Evolutionary conservation across 2,888 invertebrate species (phyloP).

Genomic region (Teinopalpus imperialis): DNA sequence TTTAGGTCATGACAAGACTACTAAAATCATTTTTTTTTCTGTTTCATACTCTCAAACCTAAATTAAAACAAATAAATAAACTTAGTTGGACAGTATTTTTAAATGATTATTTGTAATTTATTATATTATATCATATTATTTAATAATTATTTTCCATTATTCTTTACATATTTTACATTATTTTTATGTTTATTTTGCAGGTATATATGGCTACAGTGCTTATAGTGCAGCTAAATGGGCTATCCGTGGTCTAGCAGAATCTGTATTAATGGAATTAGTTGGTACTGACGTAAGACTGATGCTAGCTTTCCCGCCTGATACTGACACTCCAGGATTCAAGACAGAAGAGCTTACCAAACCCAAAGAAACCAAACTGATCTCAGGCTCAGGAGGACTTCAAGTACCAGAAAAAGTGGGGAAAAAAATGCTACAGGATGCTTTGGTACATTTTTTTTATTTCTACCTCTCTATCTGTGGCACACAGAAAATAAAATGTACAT

Average conservation of each 20-base stretch:
- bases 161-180: too few species aligned
- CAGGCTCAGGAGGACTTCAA: constrained; percentile 89
- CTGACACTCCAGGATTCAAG: constrained; percentile 97
- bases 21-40: too few species aligned
- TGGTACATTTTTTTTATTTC: constrained; percentile 84
- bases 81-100: too few species aligned
- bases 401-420: constrained; percentile 90
- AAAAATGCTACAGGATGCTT: constrained; percentile 88
- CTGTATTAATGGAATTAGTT: constrained; percentile 95
- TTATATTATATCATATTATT: too few species aligned
- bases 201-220: constrained; percentile 95
- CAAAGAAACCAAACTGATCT: constrained; percentile 92
- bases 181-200: too few species aligned
- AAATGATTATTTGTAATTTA: too few species aligned
- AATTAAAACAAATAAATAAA: too few species aligned
- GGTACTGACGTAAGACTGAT: constrained; percentile 93
- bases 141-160: too few species aligned
- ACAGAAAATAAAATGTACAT: too few species aligned
- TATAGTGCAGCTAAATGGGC: constrained; percentile 98
- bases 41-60: too few species aligned
- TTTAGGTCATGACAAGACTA: too few species aligned
- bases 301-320: constrained; percentile 95
- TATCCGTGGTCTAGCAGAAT: constrained; percentile 95
- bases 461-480: too few species aligned
- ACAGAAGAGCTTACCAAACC: constrained; percentile 94